Evolutionary conservation across 2,888 invertebrate genomes (phyloP), one percentile per base, ranked within the genome.

Genomic region (Drosophila peninsularis): DNA sequence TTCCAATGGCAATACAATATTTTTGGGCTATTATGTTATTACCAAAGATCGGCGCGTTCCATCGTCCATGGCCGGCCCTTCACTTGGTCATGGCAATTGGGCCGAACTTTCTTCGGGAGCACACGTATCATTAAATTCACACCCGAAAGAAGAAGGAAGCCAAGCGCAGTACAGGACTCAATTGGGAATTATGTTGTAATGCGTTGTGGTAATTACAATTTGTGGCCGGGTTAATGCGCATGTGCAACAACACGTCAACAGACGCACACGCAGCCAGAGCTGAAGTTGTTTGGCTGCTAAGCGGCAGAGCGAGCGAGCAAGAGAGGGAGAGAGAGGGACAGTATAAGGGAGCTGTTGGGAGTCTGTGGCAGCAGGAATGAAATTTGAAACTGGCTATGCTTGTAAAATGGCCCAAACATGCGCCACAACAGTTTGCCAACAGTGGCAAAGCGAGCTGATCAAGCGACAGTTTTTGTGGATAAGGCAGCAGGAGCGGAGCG

Each of bases 201-300:
- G 90, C 80, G 75, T 86, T 89, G 90, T 88, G 90, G 86, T 89
- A 86, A 89, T 86, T 89, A 88, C 86, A 89, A 89, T 86, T 86
- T 88, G 86, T 74, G 87, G 90, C 78, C 86, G 66, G 75, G 71
- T 86, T 86, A 89, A 86, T 86, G 86, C 90, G 90, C 86, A 86
- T 86, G 86, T 89, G 90, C 86, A 88, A 84, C 88, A 84, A 88
- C 88, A 85, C 82, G 85, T 87, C 88, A 85, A 79, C 78, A 79
- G 56, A 64, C 74, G 62, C 74, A 73, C 69, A 71, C 62, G 55
- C 64, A 74, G 75, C 60, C 67, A 53, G 72, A 6, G 55, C 17
- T 13, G 30, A 47, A 44, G 55, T 56, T 17, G 55, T 36, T 44
- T 44, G 36, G 34, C 44, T 24, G 55, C 57, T 17, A 5, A 11